These are phyloP conservation scores for Melanocharis versteri DNA, from an alignment of 2,113 vertebrate genomes.

Conservation along the genomic window DNA sequence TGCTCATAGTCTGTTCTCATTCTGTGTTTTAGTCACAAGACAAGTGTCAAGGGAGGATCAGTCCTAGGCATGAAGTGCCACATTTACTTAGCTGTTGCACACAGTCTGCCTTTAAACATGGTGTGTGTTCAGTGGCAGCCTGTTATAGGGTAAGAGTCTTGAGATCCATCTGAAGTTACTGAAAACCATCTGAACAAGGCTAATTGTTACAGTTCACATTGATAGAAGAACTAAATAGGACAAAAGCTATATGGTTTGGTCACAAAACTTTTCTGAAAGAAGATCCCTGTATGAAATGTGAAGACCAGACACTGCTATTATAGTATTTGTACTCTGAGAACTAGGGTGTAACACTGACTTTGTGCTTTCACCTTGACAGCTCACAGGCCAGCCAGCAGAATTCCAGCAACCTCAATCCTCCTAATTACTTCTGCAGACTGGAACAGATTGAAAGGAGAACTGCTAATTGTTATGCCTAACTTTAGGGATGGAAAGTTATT, in stretches of 20 bases:
- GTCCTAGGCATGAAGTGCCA: not conserved
- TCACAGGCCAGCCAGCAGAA: not conserved
- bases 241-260: not conserved
- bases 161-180: not conserved
- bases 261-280: not conserved
- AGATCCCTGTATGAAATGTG: not conserved
- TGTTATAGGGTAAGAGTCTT: not conserved
- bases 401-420: not conserved
- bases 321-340: not conserved
- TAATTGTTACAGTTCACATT: rapidly evolving
- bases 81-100: not conserved
- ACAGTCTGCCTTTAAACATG: not conserved
- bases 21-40: not conserved
- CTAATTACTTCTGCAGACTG: not conserved
- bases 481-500: not conserved
- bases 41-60: not conserved
- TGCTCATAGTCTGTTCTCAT: not conserved
- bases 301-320: not conserved
- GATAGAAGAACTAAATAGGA: not conserved
- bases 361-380: not conserved
- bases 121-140: not conserved
- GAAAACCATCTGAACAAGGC: not conserved
- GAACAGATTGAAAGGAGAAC: not conserved
- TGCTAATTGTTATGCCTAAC: not conserved
- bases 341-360: not conserved